Evolutionary conservation across 2,113 vertebrate species (phyloP), one percentile per base, ranked within the genome.

Genomic region (Coracopsis vasa): DNA sequence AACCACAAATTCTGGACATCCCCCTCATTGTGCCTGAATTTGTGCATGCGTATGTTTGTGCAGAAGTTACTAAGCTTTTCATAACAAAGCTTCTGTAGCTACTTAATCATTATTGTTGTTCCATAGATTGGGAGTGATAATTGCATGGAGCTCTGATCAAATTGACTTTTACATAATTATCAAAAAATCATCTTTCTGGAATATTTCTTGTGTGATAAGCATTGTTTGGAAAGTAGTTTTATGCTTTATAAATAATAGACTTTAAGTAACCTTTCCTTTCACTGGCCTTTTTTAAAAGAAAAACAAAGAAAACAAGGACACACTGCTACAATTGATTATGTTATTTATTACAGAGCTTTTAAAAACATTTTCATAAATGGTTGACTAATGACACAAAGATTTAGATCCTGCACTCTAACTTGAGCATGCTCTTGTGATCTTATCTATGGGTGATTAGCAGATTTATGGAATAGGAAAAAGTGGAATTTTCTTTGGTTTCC

Each of bases 361-460:
- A 81, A 79, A 88, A 78, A 85, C 16, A 48, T 79, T 92, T 95
- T 95, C 56, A 65, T 81, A 80, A 44, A 60, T 64, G 15, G 51
- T 48, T 91, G 56, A 58, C 45, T 86, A 79, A 89, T 48, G 69
- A 83, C 80, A 92, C 73, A 94, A 91, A 91, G 48, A 91, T 95
- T 96, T 92, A 94, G 73, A 58, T 91, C 35, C 82, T 72, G 81
- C 72, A 44, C 11, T 92, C 35, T 75, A 86, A 92, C 47, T 91
- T 91, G 60, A 60, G 51, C 41, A 80, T 94, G n/a, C 69, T 92
- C 41, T 87, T 86, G 69, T 80, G 58, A 92, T 80, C 85, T 96
- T 97, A 96, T 96, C 83, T 96, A 74, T 24, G 93, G 92, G 72
- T 66, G 42, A 96, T 96, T 92, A 95, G 56, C 31, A 96, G 73